These are phyloP conservation scores for Oscheius sp. DNA, from an alignment of 1,140 invertebrate genomes.

Conservation along the genomic window DNA sequence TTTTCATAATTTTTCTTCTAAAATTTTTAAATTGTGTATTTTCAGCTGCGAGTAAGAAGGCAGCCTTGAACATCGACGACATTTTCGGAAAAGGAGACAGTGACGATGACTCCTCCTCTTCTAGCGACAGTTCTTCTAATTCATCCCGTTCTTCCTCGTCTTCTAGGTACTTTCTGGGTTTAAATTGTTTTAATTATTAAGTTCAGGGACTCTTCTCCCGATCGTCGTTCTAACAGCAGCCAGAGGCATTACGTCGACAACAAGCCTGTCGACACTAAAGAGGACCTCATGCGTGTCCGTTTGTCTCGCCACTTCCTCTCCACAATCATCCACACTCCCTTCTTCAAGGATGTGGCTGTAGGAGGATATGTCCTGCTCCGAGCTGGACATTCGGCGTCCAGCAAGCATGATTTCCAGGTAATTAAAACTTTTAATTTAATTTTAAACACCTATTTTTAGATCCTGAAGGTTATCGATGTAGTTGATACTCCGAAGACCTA, in stretches of 20 bases:
- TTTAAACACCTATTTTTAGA: constrained; percentile 39
- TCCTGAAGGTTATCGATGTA: constrained; percentile 77
- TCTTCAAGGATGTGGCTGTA: constrained; percentile 81
- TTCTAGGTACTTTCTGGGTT: constrained; percentile 16
- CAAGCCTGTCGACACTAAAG: constrained; percentile 36
- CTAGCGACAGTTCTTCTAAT: constrained; percentile 45
- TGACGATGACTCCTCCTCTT: constrained; percentile 21
- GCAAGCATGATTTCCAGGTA: constrained; percentile 82
- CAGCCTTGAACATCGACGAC: constrained; percentile 50
- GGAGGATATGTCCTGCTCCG: constrained; percentile 94
- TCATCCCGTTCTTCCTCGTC: constrained; percentile 41
- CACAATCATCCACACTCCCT: constrained; percentile 79
- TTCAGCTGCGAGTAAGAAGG: constrained; percentile 43
- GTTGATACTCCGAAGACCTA: constrained; percentile 94
- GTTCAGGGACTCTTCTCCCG: no score
- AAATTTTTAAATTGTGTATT: constrained; percentile 23
- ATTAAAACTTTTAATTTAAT: constrained; percentile 40
- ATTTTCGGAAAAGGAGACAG: constrained; percentile 45
- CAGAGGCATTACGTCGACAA: no score
- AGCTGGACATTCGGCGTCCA: constrained; percentile 81
- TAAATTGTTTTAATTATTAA: constrained; percentile 7
- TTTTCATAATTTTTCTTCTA: constrained; percentile 7
- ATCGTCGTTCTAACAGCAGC: no score
- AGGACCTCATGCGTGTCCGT: constrained; percentile 41
- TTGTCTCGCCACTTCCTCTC: constrained; percentile 49